Conservation (phyloP, 35 echinoderm and acorn worm species). For the Ophiothrix spiculata region DNA sequence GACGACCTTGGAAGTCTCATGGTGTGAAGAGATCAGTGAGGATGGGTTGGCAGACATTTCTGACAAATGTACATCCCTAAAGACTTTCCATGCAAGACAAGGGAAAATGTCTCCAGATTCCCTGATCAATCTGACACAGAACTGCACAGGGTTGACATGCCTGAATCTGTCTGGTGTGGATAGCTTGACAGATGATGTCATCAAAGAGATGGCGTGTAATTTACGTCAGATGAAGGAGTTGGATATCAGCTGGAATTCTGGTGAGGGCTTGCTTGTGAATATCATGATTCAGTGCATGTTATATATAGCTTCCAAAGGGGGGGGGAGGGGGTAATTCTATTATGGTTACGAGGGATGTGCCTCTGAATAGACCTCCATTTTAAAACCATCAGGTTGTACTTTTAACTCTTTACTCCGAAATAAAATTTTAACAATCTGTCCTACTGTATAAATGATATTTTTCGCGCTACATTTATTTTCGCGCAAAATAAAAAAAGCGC, state of each 20-base stretch:
- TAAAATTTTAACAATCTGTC: too few species aligned
- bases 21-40: constrained; percentile 96
- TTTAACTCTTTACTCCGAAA: too few species aligned
- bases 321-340: too few species aligned
- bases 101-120: constrained; percentile 33
- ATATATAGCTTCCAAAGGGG: too few species aligned
- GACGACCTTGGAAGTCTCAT: constrained; percentile 60
- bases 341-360: too few species aligned
- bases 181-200: constrained; percentile 49
- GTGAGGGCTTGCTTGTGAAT: neutral
- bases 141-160: constrained; percentile 61
- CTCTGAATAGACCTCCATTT: too few species aligned
- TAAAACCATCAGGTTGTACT: too few species aligned
- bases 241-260: constrained; percentile 88
- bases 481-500: too few species aligned
- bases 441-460: too few species aligned
- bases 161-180: constrained; percentile 72
- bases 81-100: constrained; percentile 64
- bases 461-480: too few species aligned
- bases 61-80: constrained; percentile 52
- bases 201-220: constrained; percentile 42
- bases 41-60: constrained; percentile 45
- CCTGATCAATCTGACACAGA: constrained; percentile 48
- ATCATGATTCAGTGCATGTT: neutral
- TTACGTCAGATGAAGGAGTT: constrained; percentile 50